Evolutionary conservation across 2,797 vertebrate species (phyloP), one percentile per base, ranked within the genome.

Genomic region (Enteromius argenteus): DNA sequence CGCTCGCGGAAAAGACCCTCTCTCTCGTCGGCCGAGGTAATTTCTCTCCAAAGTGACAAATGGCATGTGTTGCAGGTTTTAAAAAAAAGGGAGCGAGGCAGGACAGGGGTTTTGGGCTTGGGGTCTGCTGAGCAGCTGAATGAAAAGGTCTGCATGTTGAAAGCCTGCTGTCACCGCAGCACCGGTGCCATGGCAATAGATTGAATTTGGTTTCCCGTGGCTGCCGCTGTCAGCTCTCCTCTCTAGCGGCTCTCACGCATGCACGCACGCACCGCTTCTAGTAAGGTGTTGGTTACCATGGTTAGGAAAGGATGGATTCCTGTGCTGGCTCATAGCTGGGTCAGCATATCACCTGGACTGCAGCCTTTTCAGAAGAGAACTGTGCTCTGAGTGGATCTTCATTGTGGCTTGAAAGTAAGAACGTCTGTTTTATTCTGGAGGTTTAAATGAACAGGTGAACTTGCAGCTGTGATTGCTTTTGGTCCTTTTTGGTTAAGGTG

Each of bases 201-300:
- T 87, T 89, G 88, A 88, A 90, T 88, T 89, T 84, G 84, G 80
- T 75, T 89, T 90, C 71, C 68, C 4, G 42, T 60, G 27, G 91
- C 69, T 64, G 62, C 80, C 72, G 46, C 69, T 69, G 76, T 85
- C 86, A 85, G 75, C 56, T 53, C 46, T 81, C 35, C 71, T 71
- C 86, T 66, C 81, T 51, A 15, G 37, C 51, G 76, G 72, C 37
- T 71, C 72, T 85, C 64, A 67, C 39, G 14, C 79, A 66, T 80
- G 58, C 77, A 53, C 78, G 7, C 46, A 35, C 67, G 14, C 51
- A 37, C 46, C 35, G 92, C 89, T 85, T 91, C 84, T 92, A 88
- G 90, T 87, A 90, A 92, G 92, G 89, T 92, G 92, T 93, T 93
- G 90, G 93, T 95, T 94, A 93, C 93, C 94, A 94, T 95, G 94